Percentiles rank a stretch among this genome's conserved stretches.
Conservation (phyloP, 2,888 invertebrate species). For the Gibbula magus region DNA sequence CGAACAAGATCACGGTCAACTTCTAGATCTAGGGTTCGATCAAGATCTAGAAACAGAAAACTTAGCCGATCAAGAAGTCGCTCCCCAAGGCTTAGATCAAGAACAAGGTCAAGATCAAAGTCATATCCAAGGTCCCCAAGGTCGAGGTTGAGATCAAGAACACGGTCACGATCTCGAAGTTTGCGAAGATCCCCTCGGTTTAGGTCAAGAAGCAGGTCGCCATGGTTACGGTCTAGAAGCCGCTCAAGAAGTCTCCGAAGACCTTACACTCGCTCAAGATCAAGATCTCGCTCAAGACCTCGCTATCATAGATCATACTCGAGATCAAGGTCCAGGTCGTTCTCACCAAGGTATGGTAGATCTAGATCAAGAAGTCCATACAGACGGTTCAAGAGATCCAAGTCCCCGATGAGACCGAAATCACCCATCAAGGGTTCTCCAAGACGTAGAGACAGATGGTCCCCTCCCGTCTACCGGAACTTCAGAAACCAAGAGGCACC, state of each 20-base stretch:
- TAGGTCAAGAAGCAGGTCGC: slow-evolving; percentile 37
- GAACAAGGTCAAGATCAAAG: slow-evolving; percentile 14
- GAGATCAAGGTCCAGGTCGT: slow-evolving; percentile 9
- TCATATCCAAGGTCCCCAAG: slow-evolving; percentile 24
- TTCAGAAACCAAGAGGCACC: slow-evolving; percentile 19
- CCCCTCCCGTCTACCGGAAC: slow-evolving; percentile 22
- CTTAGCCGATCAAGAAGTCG: slow-evolving; percentile 42
- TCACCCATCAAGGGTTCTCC: slow-evolving; percentile 23
- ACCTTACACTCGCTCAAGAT: slow-evolving; percentile 40
- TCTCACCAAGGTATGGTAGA: slow-evolving; percentile 25
- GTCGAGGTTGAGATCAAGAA: slow-evolving; percentile 27
- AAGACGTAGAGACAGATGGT: slow-evolving; percentile 7
- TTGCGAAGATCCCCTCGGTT: slow-evolving; percentile 30
- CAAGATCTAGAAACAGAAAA: slow-evolving; percentile 41
- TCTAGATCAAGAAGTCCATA: slow-evolving; percentile 30
- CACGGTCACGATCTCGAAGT: slow-evolving; percentile 17
- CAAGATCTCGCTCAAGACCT: slow-evolving; percentile 24
- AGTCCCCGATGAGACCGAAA: not conserved
- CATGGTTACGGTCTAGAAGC: slow-evolving; percentile 42
- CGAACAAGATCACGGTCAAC: slow-evolving; percentile 26
- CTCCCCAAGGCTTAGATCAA: slow-evolving; percentile 26
- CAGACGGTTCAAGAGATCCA: slow-evolving; percentile 6
- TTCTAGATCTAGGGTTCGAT: slow-evolving; percentile 43
- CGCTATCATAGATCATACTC: slow-evolving; percentile 23
- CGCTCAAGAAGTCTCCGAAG: slow-evolving; percentile 40